Evolutionary conservation across 2,113 vertebrate genomes (phyloP).

Genomic region (Xyliphius kryptos): DNA sequence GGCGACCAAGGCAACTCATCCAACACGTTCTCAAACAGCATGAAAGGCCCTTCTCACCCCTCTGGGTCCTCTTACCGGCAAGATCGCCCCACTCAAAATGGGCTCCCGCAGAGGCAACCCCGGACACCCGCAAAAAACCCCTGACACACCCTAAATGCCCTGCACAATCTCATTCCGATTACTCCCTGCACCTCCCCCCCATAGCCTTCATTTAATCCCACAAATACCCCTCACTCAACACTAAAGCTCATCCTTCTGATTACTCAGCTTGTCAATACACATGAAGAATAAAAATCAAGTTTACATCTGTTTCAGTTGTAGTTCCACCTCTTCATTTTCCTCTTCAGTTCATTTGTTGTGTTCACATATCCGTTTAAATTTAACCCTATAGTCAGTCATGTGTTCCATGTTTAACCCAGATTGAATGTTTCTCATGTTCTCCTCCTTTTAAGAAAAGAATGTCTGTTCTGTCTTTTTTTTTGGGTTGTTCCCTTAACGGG

Average conservation of each 20-base stretch:
- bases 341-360: slow-evolving; percentile 41
- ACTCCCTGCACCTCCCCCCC: slow-evolving; percentile 34
- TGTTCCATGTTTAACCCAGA: not conserved
- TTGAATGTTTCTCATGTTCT: no score
- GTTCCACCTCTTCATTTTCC: slow-evolving; percentile 53
- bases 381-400: no score
- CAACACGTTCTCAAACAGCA: slow-evolving; percentile 41
- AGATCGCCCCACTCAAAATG: slow-evolving; percentile 56
- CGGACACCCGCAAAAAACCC: slow-evolving; percentile 59
- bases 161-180: slow-evolving; percentile 28
- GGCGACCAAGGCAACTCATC: slow-evolving; percentile 35
- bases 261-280: slow-evolving; percentile 44
- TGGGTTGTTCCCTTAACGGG: no score
- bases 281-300: slow-evolving; percentile 68
- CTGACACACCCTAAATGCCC: slow-evolving; percentile 51
- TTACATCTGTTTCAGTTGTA: slow-evolving; percentile 60
- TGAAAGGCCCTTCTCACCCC: no score
- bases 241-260: slow-evolving; percentile 7
- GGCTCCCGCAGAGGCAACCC: slow-evolving; percentile 78
- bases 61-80: slow-evolving; percentile 46
- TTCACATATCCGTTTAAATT: no score
- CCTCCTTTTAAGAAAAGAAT: no score
- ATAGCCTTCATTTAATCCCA: not conserved
- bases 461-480: no score
- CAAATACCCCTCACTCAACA: not conserved